Base-by-base conservation (phyloP, 2,797 vertebrate species). In the Hydrocynus forskahlii region DNA sequence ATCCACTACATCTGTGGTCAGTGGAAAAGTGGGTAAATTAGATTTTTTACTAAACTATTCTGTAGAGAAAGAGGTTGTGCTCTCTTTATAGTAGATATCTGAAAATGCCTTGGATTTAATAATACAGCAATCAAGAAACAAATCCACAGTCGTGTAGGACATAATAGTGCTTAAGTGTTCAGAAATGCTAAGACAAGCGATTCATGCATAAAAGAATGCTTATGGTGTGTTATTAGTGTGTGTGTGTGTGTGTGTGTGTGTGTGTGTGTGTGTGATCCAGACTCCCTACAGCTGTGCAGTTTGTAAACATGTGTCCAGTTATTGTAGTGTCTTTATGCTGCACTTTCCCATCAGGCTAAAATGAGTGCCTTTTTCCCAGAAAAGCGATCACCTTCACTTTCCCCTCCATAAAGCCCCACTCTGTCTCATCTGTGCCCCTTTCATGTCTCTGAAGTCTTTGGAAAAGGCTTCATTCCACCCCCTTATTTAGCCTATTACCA, bases 371-470 rank as follows among this genome's bases (percentile, higher is more conserved):
- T 88, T 87, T 83, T 55, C 85, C 85, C 81, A 76, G 67, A 85
- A 84, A 80, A 75, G 89, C 88, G 73, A 76, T 83, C 81, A 83
- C 78, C 55, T 80, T 88, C 80, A 82, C 76, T 82, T 64, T 21
- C 50, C 59, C 63, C 59, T 64, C 81, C 86, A 87, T 78, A 79
- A 72, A 87, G 88, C 86, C 80, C 83, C 85, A 88, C 87, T 89
- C 70, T 81, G 82, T 83, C 82, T 84, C 86, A 72, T 88, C 84
- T 89, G n/a, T 82, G 70, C 64, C 55, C 40, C 83, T 85, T 85
- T 88, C 88, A 90, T 88, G 88, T 92, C 86, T 80, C 29, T 73
- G 29, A 74, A 83, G 89, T 81, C 91, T 94, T 94, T 92, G 88
- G 92, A 83, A 92, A 88, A 75, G 79, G 80, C 35, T 85, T 74